A percentile compares a stretch with the other conserved stretches of the same genome.
These are phyloP conservation scores for Alloscopus bannaensis DNA, from an alignment of 2,888 invertebrate genomes.

Conservation along the genomic window DNA sequence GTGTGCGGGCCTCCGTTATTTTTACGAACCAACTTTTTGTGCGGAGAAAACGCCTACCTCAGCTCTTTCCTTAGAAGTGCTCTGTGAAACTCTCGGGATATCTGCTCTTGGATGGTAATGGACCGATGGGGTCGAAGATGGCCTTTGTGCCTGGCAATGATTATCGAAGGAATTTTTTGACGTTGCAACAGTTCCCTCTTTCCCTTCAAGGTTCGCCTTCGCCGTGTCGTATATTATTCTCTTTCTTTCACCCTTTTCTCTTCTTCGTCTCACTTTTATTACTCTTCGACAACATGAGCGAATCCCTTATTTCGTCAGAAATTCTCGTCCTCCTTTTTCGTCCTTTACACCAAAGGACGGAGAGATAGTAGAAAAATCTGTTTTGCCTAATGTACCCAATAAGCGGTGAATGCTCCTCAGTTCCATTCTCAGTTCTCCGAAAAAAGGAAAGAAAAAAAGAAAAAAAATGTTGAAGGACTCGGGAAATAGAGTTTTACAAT, in stretches of 20 bases:
- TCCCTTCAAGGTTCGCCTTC: slow-evolving; percentile 81
- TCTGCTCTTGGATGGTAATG: slow-evolving; percentile 89
- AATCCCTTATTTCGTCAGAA: background rate
- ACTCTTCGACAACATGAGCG: background rate
- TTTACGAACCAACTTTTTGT: slow-evolving; percentile 86
- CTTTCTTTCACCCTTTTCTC: no score
- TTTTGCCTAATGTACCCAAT: background rate
- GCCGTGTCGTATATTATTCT: background rate
- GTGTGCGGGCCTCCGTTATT: slow-evolving; percentile 87
- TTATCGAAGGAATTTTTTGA: slow-evolving; percentile 89
- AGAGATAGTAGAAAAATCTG: no score
- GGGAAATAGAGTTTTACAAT: background rate
- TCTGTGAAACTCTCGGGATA: slow-evolving; percentile 93
- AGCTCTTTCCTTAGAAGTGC: slow-evolving; percentile 91
- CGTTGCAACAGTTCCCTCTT: slow-evolving; percentile 87
- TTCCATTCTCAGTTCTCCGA: no score
- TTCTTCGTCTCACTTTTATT: background rate
- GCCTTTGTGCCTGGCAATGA: slow-evolving; percentile 91
- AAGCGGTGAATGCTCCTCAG: background rate
- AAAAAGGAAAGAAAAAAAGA: no score
- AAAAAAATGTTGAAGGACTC: slow-evolving; percentile 31
- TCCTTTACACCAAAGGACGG: background rate
- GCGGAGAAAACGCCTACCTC: slow-evolving; percentile 90
- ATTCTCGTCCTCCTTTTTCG: background rate
- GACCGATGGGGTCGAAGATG: slow-evolving; percentile 91